Conservation (phyloP, 2,888 invertebrate genomes). For the Drosophila setosimentum region DNA sequence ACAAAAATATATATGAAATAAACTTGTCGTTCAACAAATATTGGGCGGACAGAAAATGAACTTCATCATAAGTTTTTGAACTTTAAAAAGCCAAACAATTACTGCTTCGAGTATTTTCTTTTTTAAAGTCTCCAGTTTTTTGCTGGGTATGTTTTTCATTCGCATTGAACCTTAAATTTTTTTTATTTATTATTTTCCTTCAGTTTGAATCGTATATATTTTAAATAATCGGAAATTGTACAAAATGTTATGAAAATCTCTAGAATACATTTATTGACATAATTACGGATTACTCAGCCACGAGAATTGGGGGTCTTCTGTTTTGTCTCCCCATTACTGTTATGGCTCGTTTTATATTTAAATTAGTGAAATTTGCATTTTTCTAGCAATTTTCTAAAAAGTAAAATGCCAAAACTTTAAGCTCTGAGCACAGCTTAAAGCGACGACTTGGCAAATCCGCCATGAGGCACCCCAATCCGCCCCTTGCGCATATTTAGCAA, state of each 20-base stretch:
- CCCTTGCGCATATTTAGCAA: conserved; percentile 58
- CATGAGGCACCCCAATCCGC: not conserved
- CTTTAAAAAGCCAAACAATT: not conserved
- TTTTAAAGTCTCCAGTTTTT: not conserved
- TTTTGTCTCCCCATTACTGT: conserved; percentile 7
- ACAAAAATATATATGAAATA: not conserved
- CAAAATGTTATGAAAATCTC: conserved; percentile 21
- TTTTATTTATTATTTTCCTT: not conserved
- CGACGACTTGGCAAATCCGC: conserved; percentile 8
- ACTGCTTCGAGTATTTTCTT: too few relatives aligned
- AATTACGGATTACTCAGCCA: conserved; percentile 17
- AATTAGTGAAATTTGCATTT: conserved; percentile 55
- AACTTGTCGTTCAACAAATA: not conserved
- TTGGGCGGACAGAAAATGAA: not conserved
- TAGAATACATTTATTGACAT: conserved; percentile 16
- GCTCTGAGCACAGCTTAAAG: conserved; percentile 52
- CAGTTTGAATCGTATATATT: not conserved
- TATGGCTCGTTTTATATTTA: conserved; percentile 49
- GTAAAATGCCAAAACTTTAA: conserved; percentile 66
- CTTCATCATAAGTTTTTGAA: not conserved
- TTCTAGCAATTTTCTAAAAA: conserved; percentile 48
- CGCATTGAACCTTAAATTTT: not conserved
- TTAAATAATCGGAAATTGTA: not conserved
- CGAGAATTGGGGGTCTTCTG: conserved; percentile 10
- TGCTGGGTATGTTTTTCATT: not conserved